Conservation (phyloP, 2,113 vertebrate genomes). For the Brachypteracias leptosomus region DNA sequence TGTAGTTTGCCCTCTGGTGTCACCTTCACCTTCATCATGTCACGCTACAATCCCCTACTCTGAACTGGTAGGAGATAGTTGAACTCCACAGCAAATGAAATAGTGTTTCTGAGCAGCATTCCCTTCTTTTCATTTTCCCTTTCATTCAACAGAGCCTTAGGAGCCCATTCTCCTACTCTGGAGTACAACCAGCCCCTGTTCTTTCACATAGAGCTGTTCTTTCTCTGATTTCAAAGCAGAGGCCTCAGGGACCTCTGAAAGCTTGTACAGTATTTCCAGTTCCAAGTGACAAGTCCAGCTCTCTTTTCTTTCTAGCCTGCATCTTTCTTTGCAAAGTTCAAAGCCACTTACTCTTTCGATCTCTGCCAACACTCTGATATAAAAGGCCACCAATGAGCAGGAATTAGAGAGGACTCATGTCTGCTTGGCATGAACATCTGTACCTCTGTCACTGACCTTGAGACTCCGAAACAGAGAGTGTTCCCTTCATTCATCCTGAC, state of each 20-base stretch:
- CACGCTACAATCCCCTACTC: not conserved
- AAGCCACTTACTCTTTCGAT: not conserved
- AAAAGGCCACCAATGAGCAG: not conserved
- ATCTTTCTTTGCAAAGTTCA: conserved; percentile 22
- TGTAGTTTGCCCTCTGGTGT: conserved; percentile 9
- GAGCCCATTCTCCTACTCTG: conserved; percentile 8
- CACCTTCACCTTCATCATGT: not conserved
- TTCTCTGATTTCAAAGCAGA: conserved; percentile 26
- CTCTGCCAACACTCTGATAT: not conserved
- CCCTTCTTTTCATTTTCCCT: conserved; percentile 14
- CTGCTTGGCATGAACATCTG: not conserved
- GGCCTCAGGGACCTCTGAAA: conserved; percentile 29
- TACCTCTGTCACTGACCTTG: not conserved
- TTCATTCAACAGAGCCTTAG: conserved; percentile 36
- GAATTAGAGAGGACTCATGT: not conserved
- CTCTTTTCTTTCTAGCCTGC: conserved; percentile 22
- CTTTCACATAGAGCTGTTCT: not conserved
- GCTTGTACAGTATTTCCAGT: not conserved
- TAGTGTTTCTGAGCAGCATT: not conserved
- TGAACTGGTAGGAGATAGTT: not conserved
- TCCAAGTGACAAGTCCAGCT: conserved; percentile 3
- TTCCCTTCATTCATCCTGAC: not conserved
- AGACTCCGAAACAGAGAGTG: not conserved
- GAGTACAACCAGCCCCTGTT: not conserved
- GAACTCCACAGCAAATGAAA: not conserved